Conservation (phyloP, 2,888 invertebrate genomes). For the Tipula helvola region DNA sequence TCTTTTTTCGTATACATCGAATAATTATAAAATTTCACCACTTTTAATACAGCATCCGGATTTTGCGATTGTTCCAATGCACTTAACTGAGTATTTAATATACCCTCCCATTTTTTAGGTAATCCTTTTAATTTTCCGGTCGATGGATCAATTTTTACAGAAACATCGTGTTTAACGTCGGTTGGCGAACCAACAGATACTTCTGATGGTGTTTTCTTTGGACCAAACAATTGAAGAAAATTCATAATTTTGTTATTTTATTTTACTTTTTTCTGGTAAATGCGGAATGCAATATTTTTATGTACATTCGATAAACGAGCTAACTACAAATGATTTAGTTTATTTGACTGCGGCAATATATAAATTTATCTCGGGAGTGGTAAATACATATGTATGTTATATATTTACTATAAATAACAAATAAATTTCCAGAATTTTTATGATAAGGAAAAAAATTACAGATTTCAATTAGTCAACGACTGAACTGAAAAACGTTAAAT, state of each 20-base stretch:
- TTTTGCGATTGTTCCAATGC: conserved; percentile 79
- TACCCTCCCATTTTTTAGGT: conserved; percentile 67
- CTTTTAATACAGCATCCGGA: conserved; percentile 81
- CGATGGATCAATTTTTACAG: conserved; percentile 70
- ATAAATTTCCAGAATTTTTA: too few species aligned
- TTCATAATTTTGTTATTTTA: neutral
- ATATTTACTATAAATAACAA: too few species aligned
- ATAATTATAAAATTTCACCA: conserved; percentile 81
- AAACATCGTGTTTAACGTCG: conserved; percentile 72
- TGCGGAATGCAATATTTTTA: too few species aligned
- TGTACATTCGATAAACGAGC: too few species aligned
- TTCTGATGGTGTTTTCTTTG: neutral
- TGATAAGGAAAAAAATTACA: too few species aligned
- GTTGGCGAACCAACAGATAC: conserved; percentile 58
- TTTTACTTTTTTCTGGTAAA: too few species aligned
- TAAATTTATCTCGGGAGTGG: too few species aligned
- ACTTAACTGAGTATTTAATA: conserved; percentile 72
- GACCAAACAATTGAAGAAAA: neutral
- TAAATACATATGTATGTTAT: too few species aligned
- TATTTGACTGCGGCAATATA: too few species aligned
- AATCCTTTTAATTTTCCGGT: conserved; percentile 78
- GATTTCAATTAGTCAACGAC: too few species aligned
- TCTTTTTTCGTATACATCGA: conserved; percentile 68
- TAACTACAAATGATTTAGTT: too few species aligned
- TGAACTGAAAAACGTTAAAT: too few species aligned